Evolutionary conservation across 92 coral and sea anemone genomes (phyloP).

Genomic region (Siderastrea siderea): DNA sequence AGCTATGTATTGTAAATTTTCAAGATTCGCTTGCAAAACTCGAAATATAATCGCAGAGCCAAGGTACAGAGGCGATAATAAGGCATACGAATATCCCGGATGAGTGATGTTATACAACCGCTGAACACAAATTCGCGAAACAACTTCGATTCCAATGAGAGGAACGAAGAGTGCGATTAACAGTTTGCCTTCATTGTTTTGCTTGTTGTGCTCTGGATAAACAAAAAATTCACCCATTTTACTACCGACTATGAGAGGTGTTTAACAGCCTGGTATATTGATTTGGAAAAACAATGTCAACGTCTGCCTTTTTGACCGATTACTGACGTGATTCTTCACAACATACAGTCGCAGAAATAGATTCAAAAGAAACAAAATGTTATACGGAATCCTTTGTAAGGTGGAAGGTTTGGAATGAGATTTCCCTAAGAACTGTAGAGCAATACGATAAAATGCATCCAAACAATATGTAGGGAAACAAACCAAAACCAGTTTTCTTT

Average conservation of each 20-base stretch:
- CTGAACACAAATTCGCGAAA: constrained; percentile 16
- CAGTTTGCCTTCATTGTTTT: not conserved
- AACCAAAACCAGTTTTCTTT: not conserved
- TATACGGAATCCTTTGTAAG: not conserved
- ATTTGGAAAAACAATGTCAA: not conserved
- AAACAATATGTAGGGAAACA: not conserved
- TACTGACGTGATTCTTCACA: not conserved
- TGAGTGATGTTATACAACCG: constrained; percentile 9
- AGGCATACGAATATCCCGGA: constrained; percentile 27
- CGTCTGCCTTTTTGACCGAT: not conserved
- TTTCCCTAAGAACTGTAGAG: not conserved
- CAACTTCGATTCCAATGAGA: not conserved
- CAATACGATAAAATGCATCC: not conserved
- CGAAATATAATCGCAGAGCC: constrained; percentile 18
- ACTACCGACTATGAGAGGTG: not conserved
- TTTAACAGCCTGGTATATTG: not conserved
- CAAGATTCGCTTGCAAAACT: constrained; percentile 26
- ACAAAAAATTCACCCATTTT: not conserved
- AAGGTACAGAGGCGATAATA: constrained; percentile 17
- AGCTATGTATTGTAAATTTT: not conserved
- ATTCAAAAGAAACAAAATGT: not conserved
- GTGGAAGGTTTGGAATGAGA: not conserved
- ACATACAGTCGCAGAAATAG: not conserved
- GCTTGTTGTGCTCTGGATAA: not conserved
- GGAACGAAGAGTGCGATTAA: constrained; percentile 23